Conservation (phyloP, 2,888 invertebrate species). For the Lochmaea capreae region DNA sequence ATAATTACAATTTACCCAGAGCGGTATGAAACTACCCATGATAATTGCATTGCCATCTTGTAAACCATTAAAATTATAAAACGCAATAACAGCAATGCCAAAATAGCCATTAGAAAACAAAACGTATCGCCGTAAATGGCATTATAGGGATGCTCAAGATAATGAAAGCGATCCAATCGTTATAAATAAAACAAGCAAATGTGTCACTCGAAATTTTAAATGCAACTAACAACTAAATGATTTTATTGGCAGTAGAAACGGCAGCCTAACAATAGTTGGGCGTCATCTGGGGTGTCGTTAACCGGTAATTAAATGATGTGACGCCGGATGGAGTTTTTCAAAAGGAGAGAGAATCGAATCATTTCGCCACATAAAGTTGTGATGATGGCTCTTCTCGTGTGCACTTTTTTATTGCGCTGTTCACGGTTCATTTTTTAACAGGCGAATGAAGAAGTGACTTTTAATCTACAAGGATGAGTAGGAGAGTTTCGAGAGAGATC, state of each 20-base stretch:
- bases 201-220: slow-evolving; percentile 55
- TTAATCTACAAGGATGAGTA: background rate
- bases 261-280: slow-evolving; percentile 58
- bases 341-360: slow-evolving; percentile 51
- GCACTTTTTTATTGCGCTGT: slow-evolving; percentile 8
- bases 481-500: too few relatives aligned
- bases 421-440: slow-evolving; percentile 5
- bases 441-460: background rate
- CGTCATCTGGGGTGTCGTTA: slow-evolving; percentile 63
- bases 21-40: background rate
- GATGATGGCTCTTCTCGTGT: slow-evolving; percentile 10
- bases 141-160: slow-evolving; percentile 44
- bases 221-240: slow-evolving; percentile 59
- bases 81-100: slow-evolving; percentile 1
- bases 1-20: background rate
- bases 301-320: slow-evolving; percentile 64
- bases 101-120: slow-evolving; percentile 14
- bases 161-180: slow-evolving; percentile 52
- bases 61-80: slow-evolving; percentile 16
- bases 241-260: slow-evolving; percentile 61
- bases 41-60: slow-evolving; percentile 6
- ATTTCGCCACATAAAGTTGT: slow-evolving; percentile 46
- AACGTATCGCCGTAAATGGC: slow-evolving; percentile 27
- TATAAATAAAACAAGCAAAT: slow-evolving; percentile 42
- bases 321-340: slow-evolving; percentile 60